A percentile compares a stretch with the other conserved stretches of the same genome.
phyloP scores from a whole-genome alignment of 1,140 invertebrate genomes.

The Mercenaria mercenaria region DNA sequence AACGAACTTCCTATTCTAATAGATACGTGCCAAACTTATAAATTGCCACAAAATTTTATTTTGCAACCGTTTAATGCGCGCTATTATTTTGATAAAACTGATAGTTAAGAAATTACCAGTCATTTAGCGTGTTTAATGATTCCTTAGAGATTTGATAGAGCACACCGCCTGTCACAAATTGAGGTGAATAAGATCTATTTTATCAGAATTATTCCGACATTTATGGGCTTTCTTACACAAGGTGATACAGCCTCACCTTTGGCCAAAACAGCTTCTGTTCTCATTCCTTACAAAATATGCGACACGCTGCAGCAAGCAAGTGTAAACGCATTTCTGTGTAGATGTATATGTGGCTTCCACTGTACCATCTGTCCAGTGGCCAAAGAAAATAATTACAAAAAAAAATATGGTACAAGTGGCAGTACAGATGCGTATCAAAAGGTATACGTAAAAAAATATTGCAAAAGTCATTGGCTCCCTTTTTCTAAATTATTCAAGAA shows the following conservation, averaged over 20 bases:
- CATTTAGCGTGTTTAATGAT: conserved; percentile 19
- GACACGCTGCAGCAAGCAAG: no score
- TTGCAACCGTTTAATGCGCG: neutral
- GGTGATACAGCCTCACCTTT: neutral
- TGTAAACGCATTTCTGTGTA: no score
- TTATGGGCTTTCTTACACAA: neutral
- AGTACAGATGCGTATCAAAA: no score
- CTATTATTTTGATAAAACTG: conserved; percentile 29
- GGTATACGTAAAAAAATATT: no score
- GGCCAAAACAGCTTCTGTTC: neutral
- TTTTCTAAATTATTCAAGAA: no score
- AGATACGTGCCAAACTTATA: conserved; percentile 49
- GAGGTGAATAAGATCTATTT: neutral
- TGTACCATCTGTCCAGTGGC: no score
- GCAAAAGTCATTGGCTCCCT: no score
- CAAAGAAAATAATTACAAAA: no score
- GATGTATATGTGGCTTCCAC: no score
- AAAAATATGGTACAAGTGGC: no score
- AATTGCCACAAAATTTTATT: conserved; percentile 12
- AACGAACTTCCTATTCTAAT: conserved; percentile 30
- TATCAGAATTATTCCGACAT: conserved; percentile 21
- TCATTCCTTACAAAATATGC: no score
- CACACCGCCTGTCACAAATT: neutral
- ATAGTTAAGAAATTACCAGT: conserved; percentile 23
- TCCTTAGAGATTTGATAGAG: conserved; percentile 37